Base-by-base conservation (phyloP, 37 sponge, comb jelly and placozoan species). In the Dysidea cf. avara region DNA sequence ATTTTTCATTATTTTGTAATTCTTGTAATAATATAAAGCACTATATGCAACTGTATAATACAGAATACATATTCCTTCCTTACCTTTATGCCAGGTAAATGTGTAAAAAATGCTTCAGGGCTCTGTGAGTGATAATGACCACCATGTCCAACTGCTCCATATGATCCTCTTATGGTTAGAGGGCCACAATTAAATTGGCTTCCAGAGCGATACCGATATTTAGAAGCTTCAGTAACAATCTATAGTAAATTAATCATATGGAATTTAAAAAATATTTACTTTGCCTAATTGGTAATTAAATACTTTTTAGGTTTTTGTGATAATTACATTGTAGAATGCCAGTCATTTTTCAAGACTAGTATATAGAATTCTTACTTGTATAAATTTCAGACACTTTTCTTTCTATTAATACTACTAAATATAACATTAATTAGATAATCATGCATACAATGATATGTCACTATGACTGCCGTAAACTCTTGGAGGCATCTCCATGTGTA, bases 141-240 rank as follows among this genome's bases (percentile, higher is more conserved):
- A 0, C 99, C 95, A 65, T 97, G 99, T 3, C 99, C 99, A 22
- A 97, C 99, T 1, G 99, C 99, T 32, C 99, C 99, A 71, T 92
- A 97, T 2, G 99, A 92, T 7, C 86, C 88, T 6, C 99, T 81
- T 12, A 97, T 87, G 37, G 96, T 94, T 36, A 97, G 74, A 2
- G 71, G 32, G 6, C 99, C 99, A 71, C 99, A 97, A 84, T 94
- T 77, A 63, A 79, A 94, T 57, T 58, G 68, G 54, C 86, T 81
- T 16, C 92, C 99, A 56, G 95, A 91, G 0, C 99, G 75, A 68
- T 97, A 97, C 7, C 99, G 89, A 78, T 64, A 97, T 76, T 97
- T 97, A 30, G 96, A 71, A 18, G 92, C 95, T 43, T 97, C 99
- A 76, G 94, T 97, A 34, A 97, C 92, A 17, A 97, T 50, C 97